Percentiles rank a stretch among this genome's conserved stretches.
phyloP scores from a whole-genome alignment of 1,140 invertebrate genomes.

The Drosophila subpulchrella region DNA sequence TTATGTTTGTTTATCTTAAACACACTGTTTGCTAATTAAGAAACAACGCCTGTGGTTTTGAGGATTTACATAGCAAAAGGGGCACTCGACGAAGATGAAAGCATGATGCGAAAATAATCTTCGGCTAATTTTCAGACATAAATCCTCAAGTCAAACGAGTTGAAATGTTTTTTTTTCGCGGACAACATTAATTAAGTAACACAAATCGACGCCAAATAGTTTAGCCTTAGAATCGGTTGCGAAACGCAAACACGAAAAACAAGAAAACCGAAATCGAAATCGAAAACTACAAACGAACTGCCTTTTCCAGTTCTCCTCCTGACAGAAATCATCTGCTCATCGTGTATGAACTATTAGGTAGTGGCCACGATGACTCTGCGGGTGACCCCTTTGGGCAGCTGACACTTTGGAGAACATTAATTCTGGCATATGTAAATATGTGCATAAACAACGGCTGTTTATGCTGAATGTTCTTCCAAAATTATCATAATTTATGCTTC shows the following conservation, averaged over 20 bases:
- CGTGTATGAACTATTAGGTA: conserved; percentile 48
- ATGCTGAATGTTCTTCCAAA: conserved; percentile 5
- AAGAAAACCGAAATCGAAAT: conserved; percentile 41
- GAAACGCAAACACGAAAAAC: conserved; percentile 71
- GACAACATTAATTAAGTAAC: conserved; percentile 68
- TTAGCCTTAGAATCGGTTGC: conserved; percentile 71
- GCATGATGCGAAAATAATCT: conserved; percentile 46
- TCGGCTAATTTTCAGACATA: conserved; percentile 43
- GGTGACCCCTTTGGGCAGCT: conserved; percentile 14
- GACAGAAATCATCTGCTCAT: conserved; percentile 19
- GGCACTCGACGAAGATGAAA: conserved; percentile 23
- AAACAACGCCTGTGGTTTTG: conserved; percentile 16
- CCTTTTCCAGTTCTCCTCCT: conserved; percentile 58
- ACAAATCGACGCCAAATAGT: conserved; percentile 57
- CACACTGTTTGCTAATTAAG: conserved; percentile 52
- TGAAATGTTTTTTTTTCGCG: conserved; percentile 42
- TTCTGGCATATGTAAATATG: conserved; percentile 18
- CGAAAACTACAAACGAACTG: conserved; percentile 25
- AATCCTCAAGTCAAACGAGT: conserved; percentile 60
- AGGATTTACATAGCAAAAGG: conserved; percentile 40
- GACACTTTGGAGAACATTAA: conserved; percentile 35
- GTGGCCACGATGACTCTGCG: conserved; percentile 11
- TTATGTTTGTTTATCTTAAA: conserved; percentile 32
- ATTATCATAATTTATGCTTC: conserved; percentile 41
- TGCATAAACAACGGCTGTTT: conserved; percentile 32